These are phyloP conservation scores for Brachystomella parvula DNA, from an alignment of 1,140 invertebrate species.

Conservation along the genomic window DNA sequence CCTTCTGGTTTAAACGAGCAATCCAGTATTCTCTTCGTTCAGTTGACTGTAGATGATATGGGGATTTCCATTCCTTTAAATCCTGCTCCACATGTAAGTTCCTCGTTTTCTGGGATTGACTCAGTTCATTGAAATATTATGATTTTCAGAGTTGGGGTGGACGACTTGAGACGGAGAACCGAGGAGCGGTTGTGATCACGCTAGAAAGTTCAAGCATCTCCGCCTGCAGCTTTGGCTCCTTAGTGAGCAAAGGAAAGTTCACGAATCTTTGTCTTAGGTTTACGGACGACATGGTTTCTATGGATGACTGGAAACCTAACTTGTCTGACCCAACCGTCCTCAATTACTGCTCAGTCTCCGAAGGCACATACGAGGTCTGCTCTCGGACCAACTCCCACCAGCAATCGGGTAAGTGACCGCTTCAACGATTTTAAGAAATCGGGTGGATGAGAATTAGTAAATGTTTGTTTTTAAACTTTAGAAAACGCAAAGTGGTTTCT, in stretches of 20 bases:
- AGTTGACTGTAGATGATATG: conserved; percentile 92
- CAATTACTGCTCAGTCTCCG: conserved; percentile 95
- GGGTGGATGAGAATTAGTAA: not conserved
- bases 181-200: conserved; percentile 86
- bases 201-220: conserved; percentile 90
- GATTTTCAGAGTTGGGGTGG: conserved; percentile 24
- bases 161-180: conserved; percentile 60
- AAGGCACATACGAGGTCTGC: conserved; percentile 79
- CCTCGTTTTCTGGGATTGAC: not conserved
- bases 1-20: conserved; percentile 41
- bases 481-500: conserved; percentile 97
- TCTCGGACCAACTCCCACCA: conserved; percentile 36
- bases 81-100: conserved; percentile 57
- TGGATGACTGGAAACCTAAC: conserved; percentile 96
- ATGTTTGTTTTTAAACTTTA: not conserved
- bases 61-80: conserved; percentile 90
- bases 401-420: conserved; percentile 17
- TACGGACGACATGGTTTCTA: conserved; percentile 92
- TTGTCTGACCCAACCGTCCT: conserved; percentile 69
- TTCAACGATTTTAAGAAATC: not conserved
- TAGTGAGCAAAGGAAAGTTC: conserved; percentile 68
- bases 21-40: conserved; percentile 82
- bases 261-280: conserved; percentile 83
- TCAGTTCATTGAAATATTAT: conserved; percentile 6
- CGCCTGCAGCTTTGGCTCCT: conserved; percentile 69